These are phyloP conservation scores for Hydrolagus colliei DNA, from an alignment of 2,797 vertebrate genomes.

Conservation along the genomic window DNA sequence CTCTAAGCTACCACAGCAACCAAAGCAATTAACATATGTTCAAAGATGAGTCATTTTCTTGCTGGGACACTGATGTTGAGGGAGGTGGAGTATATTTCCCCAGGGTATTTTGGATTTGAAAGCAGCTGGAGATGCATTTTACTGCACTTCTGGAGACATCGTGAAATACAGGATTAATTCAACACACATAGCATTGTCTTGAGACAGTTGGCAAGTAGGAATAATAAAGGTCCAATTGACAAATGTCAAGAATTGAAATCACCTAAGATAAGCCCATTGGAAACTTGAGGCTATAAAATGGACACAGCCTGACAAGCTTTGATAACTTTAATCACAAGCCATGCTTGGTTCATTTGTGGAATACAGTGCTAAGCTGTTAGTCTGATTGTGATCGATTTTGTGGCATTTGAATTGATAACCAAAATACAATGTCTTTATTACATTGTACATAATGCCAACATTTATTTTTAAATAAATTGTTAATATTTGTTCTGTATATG, in stretches of 20 bases:
- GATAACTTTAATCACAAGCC: too few relatives aligned
- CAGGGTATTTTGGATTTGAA: neutral
- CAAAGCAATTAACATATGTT: neutral
- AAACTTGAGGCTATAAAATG: too few relatives aligned
- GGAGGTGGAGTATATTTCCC: neutral
- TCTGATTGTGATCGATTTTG: too few relatives aligned
- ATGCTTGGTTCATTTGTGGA: too few relatives aligned
- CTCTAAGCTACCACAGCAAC: neutral
- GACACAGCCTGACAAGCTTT: too few relatives aligned
- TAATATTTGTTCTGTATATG: too few relatives aligned
- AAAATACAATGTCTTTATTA: too few relatives aligned
- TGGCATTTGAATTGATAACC: too few relatives aligned
- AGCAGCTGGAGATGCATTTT: neutral
- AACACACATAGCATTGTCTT: neutral
- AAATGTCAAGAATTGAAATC: neutral
- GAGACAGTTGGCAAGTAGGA: neutral
- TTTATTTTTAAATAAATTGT: too few relatives aligned
- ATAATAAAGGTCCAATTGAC: neutral
- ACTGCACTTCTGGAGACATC: neutral
- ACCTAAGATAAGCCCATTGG: neutral
- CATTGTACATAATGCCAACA: too few relatives aligned
- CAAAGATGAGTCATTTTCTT: neutral
- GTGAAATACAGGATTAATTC: neutral
- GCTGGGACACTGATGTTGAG: neutral
- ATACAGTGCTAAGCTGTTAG: too few relatives aligned